Percentiles rank a stretch among this genome's conserved stretches.
Conservation (phyloP, 2,113 vertebrate species). For the Ancistrus triradiatus region DNA sequence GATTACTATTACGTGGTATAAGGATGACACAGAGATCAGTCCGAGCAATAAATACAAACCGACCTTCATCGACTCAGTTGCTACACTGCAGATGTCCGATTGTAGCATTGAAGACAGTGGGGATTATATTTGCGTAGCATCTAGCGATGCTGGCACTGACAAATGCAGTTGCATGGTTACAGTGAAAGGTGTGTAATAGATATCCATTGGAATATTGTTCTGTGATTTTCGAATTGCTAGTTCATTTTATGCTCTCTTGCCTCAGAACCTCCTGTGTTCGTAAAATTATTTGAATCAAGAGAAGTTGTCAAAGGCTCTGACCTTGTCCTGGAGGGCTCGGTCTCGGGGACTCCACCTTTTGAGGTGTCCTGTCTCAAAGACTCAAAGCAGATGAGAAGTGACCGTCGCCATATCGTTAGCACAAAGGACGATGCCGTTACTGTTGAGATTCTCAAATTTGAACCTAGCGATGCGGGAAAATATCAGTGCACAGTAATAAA, state of each 20-base stretch:
- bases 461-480: conserved; percentile 78
- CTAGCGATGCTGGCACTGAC: conserved; percentile 91
- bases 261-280: conserved; percentile 87
- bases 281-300: conserved; percentile 80
- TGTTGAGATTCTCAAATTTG: conserved; percentile 83
- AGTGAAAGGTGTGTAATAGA: conserved; percentile 84
- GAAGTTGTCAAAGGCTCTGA: conserved; percentile 92
- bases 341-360: conserved; percentile 86
- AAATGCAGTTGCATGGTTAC: conserved; percentile 82
- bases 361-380: conserved; percentile 88
- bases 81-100: conserved; percentile 70
- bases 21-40: conserved; percentile 82
- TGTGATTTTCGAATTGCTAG: background rate
- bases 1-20: conserved; percentile 89
- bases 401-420: conserved; percentile 84
- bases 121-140: conserved; percentile 86
- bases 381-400: conserved; percentile 79
- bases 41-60: conserved; percentile 75
- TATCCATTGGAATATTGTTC: background rate
- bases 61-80: conserved; percentile 69
- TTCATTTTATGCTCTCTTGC: conserved; percentile 40
- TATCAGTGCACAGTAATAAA: conserved; percentile 90
- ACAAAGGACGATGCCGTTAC: conserved; percentile 78
- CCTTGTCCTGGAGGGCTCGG: conserved; percentile 80
- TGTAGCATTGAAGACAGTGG: conserved; percentile 80